Evolutionary conservation across 1,140 invertebrate genomes (phyloP).

Genomic region (Cotesia glomerata): DNA sequence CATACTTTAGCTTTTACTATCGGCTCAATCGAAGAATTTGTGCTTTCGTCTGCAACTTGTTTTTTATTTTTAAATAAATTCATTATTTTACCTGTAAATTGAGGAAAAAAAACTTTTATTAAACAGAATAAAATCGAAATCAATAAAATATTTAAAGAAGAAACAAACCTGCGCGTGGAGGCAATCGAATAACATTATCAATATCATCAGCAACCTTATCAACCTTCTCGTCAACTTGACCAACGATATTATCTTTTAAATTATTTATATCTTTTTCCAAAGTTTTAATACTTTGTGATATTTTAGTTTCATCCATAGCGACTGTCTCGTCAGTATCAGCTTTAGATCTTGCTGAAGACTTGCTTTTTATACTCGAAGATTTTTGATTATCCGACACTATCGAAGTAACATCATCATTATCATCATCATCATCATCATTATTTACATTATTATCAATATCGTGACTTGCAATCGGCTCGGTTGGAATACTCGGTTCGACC

Average conservation of each 20-base stretch:
- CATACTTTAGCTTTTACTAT: constrained; percentile 46
- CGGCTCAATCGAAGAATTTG: constrained; percentile 29
- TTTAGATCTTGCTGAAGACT: constrained; percentile 34
- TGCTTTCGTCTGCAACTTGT: constrained; percentile 41
- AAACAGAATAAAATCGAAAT: not conserved
- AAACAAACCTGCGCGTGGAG: constrained; percentile 39
- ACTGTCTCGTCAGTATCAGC: constrained; percentile 34
- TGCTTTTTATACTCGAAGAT: constrained; percentile 35
- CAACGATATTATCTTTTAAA: constrained; percentile 9
- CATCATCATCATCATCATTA: not conserved
- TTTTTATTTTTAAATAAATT: constrained; percentile 46
- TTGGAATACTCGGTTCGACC: not conserved
- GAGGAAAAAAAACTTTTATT: not conserved
- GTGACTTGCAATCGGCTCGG: not conserved
- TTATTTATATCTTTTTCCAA: constrained; percentile 22
- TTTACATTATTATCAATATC: constrained; percentile 10
- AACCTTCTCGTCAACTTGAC: constrained; percentile 24
- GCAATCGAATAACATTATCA: constrained; percentile 44
- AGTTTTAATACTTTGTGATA: constrained; percentile 21
- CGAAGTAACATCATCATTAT: constrained; percentile 15
- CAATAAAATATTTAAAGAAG: constrained; percentile 8
- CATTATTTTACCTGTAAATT: constrained; percentile 43
- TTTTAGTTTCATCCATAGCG: constrained; percentile 22
- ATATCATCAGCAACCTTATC: constrained; percentile 38
- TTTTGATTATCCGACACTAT: constrained; percentile 24